Percentiles rank a stretch among this genome's conserved stretches.
Evolutionary conservation across 2,888 invertebrate species (phyloP).

Genomic region (Stenchaetothrips biformis): DNA sequence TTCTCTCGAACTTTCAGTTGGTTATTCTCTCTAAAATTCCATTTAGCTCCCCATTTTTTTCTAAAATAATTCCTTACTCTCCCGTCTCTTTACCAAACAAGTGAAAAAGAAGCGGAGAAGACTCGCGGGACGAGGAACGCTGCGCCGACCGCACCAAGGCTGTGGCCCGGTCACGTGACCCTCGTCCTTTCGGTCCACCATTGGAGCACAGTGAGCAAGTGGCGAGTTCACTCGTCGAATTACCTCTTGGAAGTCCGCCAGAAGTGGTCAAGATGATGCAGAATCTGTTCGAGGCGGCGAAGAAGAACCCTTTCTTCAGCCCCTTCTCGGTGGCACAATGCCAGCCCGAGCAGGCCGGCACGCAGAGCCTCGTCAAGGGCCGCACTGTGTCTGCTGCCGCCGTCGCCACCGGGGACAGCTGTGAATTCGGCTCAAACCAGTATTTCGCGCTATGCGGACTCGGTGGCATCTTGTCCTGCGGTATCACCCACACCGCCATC

Average conservation of each 20-base stretch:
- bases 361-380: slow-evolving; percentile 33
- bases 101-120: too few relatives aligned
- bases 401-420: slow-evolving; percentile 37
- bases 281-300: slow-evolving; percentile 34
- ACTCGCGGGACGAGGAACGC: too few relatives aligned
- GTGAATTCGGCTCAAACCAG: slow-evolving; percentile 68
- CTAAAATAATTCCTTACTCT: too few relatives aligned
- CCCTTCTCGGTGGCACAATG: slow-evolving; percentile 34
- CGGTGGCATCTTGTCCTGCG: slow-evolving; percentile 79
- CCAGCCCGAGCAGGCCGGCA: slow-evolving; percentile 29
- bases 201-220: slow-evolving; percentile 1
- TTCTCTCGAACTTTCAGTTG: too few relatives aligned
- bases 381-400: slow-evolving; percentile 37
- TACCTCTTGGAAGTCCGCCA: not conserved
- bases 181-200: slow-evolving; percentile 10
- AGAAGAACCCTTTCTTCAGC: slow-evolving; percentile 33
- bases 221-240: slow-evolving; percentile 4
- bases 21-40: too few relatives aligned
- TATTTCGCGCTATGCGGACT: slow-evolving; percentile 72
- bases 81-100: too few relatives aligned
- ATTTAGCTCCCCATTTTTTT: too few relatives aligned
- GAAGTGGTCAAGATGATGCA: slow-evolving; percentile 32
- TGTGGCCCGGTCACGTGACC: not conserved
- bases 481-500: slow-evolving; percentile 74
- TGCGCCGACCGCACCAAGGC: not conserved